These are phyloP conservation scores for Sericinus montela DNA, from an alignment of 2,888 invertebrate genomes.

Conservation along the genomic window DNA sequence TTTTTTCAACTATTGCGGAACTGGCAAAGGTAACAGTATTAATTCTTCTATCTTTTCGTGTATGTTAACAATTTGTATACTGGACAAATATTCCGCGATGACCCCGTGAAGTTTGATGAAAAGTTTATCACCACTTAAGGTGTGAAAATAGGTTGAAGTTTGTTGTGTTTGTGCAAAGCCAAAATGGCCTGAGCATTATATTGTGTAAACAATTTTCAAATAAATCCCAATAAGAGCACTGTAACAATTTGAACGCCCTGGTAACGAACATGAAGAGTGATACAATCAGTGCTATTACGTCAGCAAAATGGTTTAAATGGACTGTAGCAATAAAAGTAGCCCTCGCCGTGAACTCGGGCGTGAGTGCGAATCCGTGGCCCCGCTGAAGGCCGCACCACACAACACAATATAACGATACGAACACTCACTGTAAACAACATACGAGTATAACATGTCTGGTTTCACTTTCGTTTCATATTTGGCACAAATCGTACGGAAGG, in stretches of 20 bases:
- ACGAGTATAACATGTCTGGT: constrained; percentile 17
- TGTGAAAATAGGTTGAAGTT: no score
- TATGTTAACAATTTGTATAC: no score
- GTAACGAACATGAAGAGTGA: constrained; percentile 26
- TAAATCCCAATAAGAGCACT: no score
- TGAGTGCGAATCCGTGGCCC: constrained; percentile 38
- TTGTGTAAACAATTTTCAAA: no score
- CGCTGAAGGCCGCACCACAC: constrained; percentile 45
- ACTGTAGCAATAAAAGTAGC: constrained; percentile 62
- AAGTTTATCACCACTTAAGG: no score
- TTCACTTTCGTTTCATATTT: constrained; percentile 26
- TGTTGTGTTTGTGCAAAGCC: no score
- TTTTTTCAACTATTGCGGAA: no score
- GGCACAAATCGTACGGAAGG: constrained; percentile 12
- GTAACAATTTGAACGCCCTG: background rate
- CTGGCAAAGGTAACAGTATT: no score
- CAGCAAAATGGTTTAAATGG: constrained; percentile 68
- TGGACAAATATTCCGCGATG: no score
- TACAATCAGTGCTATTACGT: constrained; percentile 57
- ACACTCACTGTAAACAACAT: constrained; percentile 21
- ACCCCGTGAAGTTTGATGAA: no score
- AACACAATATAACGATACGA: constrained; percentile 12
- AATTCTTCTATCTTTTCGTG: no score
- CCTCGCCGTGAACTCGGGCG: constrained; percentile 65
- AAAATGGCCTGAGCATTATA: no score